These are phyloP conservation scores for Hyla sarda DNA, from an alignment of 2,113 vertebrate species.

Conservation along the genomic window DNA sequence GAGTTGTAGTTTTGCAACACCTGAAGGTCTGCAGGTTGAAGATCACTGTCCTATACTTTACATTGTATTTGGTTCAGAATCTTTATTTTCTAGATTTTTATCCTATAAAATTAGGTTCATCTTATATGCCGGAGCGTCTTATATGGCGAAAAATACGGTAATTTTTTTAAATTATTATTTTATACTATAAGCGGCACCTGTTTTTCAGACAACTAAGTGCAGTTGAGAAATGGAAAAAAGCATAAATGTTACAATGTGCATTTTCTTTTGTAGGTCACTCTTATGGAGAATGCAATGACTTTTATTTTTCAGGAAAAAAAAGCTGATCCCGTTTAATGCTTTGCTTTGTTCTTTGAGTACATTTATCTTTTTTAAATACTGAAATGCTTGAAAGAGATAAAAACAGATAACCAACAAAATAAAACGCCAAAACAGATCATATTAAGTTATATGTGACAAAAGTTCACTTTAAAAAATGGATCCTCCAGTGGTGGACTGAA, in stretches of 20 bases:
- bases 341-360: slow-evolving; percentile 30
- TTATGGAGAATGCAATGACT: slow-evolving; percentile 33
- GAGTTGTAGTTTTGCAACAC: too few species aligned
- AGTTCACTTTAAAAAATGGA: background rate
- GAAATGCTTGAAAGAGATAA: slow-evolving; percentile 6
- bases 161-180: too few species aligned
- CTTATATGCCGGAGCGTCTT: too few species aligned
- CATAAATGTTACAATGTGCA: slow-evolving; percentile 49
- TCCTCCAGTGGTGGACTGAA: background rate
- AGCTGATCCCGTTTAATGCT: slow-evolving; percentile 21
- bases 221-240: slow-evolving; percentile 19
- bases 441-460: slow-evolving; percentile 8
- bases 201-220: background rate
- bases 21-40: too few species aligned
- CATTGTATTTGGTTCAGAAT: too few species aligned
- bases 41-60: too few species aligned
- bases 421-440: slow-evolving; percentile 1
- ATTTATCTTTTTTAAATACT: slow-evolving; percentile 37
- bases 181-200: background rate
- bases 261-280: slow-evolving; percentile 45
- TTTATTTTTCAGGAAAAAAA: slow-evolving; percentile 37
- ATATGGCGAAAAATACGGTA: too few species aligned
- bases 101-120: too few species aligned
- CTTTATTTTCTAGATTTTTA: too few species aligned
- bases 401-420: slow-evolving; percentile 30